Base-by-base conservation (phyloP, 1,140 invertebrate species). In the Sweltsa coloradensis region DNA sequence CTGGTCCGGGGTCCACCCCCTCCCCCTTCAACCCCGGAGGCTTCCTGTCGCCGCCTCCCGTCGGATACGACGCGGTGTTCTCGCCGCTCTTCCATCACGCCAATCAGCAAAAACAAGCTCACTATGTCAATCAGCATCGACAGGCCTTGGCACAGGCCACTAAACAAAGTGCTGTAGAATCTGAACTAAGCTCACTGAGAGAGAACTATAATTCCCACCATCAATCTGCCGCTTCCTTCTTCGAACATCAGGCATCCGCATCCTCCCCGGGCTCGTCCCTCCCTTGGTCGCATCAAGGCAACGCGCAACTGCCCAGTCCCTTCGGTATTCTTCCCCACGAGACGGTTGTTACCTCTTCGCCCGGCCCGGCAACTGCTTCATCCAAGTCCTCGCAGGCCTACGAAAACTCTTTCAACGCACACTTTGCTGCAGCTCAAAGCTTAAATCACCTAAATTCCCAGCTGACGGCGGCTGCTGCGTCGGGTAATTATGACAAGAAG, bases 261-360 rank as follows among this genome's bases (percentile, higher is more conserved):
- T 68, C 71, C 0, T 66, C 73, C 27, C 56, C 69, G 18, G 71
- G 67, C 29, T 61, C 72, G 14, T 47, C 46, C 13, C 21, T 47
- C 7, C 24, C 69, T 37, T 81, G 79, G 78, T 56, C 60, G 5
- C 63, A 64, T 46, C 78, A 81, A 57, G 76, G 71, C 51, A 83
- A 75, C 58, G 66, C 71, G 34, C 76, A 79, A 55, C 57, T 79
- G 23, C 76, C 75, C 19, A 82, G 79, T 56, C 80, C 82, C 0
- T 83, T 83, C 63, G 82, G 82, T 34, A 81, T 85, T 54, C 63
- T 85, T 54, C 82, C 82, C 11, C 82, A 85, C 60, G 81, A 85
- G 65, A 83, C 76, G 65, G 75, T 82, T 51, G 78, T 81, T 49
- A 70, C 78, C 2, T 78, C 75, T 23, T 75, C 76, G 25, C 75